Conservation (phyloP, 2,888 invertebrate species). For the Chorisops tibialis region DNA sequence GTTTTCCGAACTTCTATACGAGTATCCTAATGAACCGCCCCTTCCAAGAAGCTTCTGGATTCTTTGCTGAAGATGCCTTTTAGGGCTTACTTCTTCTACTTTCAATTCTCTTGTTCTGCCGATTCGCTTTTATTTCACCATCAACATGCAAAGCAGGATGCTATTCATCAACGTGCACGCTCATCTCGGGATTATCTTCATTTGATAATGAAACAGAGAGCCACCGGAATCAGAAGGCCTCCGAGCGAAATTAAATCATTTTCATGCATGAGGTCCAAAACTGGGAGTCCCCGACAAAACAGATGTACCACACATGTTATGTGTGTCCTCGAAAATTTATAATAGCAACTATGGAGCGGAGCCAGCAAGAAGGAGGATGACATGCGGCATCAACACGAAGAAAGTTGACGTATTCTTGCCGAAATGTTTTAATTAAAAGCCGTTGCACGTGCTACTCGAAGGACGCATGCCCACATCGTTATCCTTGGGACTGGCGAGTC, state of each 20-base stretch:
- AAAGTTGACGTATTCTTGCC: background rate
- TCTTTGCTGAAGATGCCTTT: too few species aligned
- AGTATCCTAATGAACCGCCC: too few species aligned
- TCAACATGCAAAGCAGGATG: constrained; percentile 16
- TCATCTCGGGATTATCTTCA: constrained; percentile 14
- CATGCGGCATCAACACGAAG: background rate
- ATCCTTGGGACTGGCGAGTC: background rate
- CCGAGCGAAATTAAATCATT: constrained; percentile 6
- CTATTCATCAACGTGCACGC: constrained; percentile 16
- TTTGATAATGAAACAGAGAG: constrained; percentile 10
- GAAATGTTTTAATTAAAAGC: constrained; percentile 23
- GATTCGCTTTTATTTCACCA: constrained; percentile 4
- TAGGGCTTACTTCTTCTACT: too few species aligned
- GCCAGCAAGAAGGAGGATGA: constrained; percentile 4
- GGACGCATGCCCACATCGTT: background rate
- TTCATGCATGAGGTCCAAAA: constrained; percentile 12
- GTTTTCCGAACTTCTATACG: too few species aligned
- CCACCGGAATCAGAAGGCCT: background rate
- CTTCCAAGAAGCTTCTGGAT: too few species aligned
- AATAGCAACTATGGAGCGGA: background rate
- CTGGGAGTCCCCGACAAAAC: background rate
- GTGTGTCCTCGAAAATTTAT: constrained; percentile 5
- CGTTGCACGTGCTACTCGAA: constrained; percentile 17
- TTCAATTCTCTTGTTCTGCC: too few species aligned
- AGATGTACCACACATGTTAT: background rate